Evolutionary conservation across 2,113 vertebrate species (phyloP).

Genomic region (Bucco capensis): DNA sequence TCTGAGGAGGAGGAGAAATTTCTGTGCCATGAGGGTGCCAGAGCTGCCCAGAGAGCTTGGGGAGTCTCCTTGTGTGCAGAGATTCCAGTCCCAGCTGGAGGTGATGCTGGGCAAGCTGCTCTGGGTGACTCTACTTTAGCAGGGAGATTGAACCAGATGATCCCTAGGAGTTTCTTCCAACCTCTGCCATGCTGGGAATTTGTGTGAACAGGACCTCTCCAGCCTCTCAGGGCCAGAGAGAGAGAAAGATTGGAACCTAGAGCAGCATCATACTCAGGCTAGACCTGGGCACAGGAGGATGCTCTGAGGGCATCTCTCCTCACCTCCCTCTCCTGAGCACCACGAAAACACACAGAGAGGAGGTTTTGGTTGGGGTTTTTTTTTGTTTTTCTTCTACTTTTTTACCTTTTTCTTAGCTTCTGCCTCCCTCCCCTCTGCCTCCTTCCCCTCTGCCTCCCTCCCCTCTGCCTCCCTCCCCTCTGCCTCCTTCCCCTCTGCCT

Average conservation of each 20-base stretch:
- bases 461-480: background rate
- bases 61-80: too few relatives aligned
- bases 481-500: background rate
- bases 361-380: background rate
- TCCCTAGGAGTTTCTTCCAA: too few relatives aligned
- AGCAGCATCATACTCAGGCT: background rate
- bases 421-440: background rate
- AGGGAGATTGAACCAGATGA: too few relatives aligned
- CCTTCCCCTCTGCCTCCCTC: too few relatives aligned
- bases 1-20: too few relatives aligned
- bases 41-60: too few relatives aligned
- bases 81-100: too few relatives aligned
- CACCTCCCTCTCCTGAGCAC: background rate
- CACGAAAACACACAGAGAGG: background rate
- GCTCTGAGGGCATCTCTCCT: background rate
- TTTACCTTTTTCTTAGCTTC: background rate
- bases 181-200: too few relatives aligned
- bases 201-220: background rate
- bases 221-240: background rate
- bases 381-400: background rate
- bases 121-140: too few relatives aligned
- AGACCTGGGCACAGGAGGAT: accelerated
- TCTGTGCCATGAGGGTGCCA: too few relatives aligned
- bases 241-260: too few relatives aligned
- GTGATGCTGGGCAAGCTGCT: too few relatives aligned